A percentile compares a stretch with the other conserved stretches of the same genome.
phyloP scores from a whole-genome alignment of 1,140 invertebrate genomes.

The Aleiodes sp. region DNA sequence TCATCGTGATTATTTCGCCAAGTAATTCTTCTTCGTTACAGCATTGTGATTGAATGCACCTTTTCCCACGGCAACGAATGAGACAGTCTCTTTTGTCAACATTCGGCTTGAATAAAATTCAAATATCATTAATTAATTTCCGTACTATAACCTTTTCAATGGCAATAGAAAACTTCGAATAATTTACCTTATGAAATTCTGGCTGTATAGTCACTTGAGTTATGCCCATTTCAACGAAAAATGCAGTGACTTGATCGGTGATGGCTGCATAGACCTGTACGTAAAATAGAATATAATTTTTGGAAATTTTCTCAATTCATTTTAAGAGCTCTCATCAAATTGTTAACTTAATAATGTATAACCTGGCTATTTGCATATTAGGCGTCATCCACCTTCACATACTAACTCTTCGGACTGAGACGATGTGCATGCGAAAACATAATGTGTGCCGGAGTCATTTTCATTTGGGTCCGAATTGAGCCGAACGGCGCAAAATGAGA shows the following conservation, averaged over 20 bases:
- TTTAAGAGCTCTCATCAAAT: no score
- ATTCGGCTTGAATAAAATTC: conserved; percentile 44
- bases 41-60: conserved; percentile 56
- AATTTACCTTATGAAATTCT: conserved; percentile 71
- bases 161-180: conserved; percentile 13
- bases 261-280: conserved; percentile 72
- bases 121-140: neutral
- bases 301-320: no score
- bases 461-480: no score
- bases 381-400: no score
- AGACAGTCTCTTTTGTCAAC: conserved; percentile 49
- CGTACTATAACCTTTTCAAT: neutral
- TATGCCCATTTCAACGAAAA: conserved; percentile 79
- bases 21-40: conserved; percentile 47
- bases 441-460: no score
- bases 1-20: conserved; percentile 33
- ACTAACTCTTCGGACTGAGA: no score
- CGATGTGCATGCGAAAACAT: no score
- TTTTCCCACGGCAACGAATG: conserved; percentile 54
- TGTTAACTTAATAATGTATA: no score
- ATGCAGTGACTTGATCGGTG: conserved; percentile 72
- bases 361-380: no score
- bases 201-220: conserved; percentile 82
- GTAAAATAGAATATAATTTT: conserved; percentile 31
- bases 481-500: no score